These are phyloP conservation scores for Ellobius talpinus DNA, from an alignment of 2,113 vertebrate genomes.

Conservation along the genomic window DNA sequence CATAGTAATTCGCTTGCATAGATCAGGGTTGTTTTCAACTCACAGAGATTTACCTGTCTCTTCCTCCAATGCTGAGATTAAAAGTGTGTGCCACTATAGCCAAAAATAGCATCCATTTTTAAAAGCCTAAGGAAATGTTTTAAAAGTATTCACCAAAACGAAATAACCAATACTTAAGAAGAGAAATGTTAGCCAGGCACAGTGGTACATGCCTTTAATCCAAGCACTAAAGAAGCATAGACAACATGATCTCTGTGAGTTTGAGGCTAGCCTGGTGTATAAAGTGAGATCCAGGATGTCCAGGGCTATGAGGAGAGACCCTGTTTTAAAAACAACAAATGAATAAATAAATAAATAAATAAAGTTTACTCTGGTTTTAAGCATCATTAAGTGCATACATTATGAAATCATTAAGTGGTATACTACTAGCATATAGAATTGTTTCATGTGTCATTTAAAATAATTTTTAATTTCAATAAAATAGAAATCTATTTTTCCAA, in stretches of 20 bases:
- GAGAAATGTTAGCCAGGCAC: neutral
- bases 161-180: neutral
- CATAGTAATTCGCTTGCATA: neutral
- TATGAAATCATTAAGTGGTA: neutral
- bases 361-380: neutral
- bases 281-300: neutral
- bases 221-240: neutral
- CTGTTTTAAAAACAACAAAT: neutral
- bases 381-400: neutral
- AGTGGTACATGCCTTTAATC: neutral
- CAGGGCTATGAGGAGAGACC: neutral
- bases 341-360: neutral
- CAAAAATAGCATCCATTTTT: neutral
- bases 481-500: conserved; percentile 37
- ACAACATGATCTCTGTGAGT: neutral
- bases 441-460: neutral
- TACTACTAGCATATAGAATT: neutral
- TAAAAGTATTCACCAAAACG: neutral
- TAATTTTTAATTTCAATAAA: neutral
- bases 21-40: neutral
- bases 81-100: neutral
- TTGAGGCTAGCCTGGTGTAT: neutral
- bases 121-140: neutral
- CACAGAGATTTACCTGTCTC: neutral
- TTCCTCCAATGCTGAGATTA: neutral